Percentiles rank a stretch among this genome's conserved stretches.
Evolutionary conservation across 2,113 vertebrate species (phyloP).

Genomic region (Rhinolophus sinicus): DNA sequence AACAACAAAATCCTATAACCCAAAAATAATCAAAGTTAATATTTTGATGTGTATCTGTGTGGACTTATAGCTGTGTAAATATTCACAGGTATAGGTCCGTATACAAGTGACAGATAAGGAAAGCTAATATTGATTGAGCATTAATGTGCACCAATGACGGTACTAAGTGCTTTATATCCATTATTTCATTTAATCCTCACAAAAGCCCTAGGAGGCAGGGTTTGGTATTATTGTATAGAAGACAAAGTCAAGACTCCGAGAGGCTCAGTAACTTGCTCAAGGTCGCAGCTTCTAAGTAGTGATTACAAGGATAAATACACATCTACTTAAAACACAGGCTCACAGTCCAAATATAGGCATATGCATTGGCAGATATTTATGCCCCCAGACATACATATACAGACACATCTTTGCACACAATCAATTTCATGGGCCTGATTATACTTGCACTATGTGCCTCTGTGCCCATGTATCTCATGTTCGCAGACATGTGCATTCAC

Average conservation of each 20-base stretch:
- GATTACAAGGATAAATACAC: slow-evolving; percentile 47
- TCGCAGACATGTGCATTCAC: not conserved
- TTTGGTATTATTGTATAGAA: slow-evolving; percentile 46
- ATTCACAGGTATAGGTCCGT: not conserved
- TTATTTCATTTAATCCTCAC: slow-evolving; percentile 48
- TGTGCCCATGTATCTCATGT: not conserved
- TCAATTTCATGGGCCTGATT: not conserved
- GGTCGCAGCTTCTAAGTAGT: slow-evolving; percentile 56
- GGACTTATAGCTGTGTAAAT: slow-evolving; percentile 45
- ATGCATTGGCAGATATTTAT: not conserved
- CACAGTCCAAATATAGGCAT: not conserved
- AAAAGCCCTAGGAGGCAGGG: not conserved
- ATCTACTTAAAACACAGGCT: slow-evolving; percentile 47
- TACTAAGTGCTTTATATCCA: not conserved
- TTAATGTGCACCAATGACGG: not conserved
- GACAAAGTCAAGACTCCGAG: slow-evolving; percentile 36
- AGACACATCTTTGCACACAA: slow-evolving; percentile 6
- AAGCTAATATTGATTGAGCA: slow-evolving; percentile 43
- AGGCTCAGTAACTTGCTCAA: slow-evolving; percentile 51
- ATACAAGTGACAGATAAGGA: slow-evolving; percentile 44
- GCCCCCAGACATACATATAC: not conserved
- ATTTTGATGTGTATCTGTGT: slow-evolving; percentile 40
- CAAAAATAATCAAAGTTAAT: slow-evolving; percentile 25
- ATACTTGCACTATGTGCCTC: not conserved
- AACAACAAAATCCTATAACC: not conserved